Conservation (phyloP, 2,797 vertebrate species). For the Lepilemur septentrionalis region DNA sequence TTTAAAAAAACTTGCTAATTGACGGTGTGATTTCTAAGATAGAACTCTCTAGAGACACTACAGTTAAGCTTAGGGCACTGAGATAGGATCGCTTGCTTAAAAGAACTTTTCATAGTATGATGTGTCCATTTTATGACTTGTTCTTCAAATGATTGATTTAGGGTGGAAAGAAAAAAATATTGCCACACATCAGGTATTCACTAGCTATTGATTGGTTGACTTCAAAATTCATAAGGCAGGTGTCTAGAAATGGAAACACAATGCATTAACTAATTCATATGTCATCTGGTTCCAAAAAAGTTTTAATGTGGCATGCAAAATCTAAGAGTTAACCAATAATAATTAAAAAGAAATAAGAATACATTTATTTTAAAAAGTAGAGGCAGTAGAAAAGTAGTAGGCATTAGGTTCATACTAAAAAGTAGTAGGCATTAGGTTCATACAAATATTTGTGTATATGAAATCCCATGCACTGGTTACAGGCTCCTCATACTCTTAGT, state of each 20-base stretch:
- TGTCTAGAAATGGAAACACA: neutral
- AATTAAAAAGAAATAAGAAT: neutral
- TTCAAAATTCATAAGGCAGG: neutral
- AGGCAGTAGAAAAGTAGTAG: neutral
- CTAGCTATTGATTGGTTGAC: neutral
- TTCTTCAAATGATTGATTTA: neutral
- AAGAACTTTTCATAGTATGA: neutral
- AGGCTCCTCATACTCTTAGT: neutral
- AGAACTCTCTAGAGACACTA: neutral
- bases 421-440: neutral
- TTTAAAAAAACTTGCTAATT: neutral
- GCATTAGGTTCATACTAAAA: neutral
- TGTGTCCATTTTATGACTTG: neutral
- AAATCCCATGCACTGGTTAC: neutral
- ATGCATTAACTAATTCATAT: neutral
- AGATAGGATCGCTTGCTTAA: neutral
- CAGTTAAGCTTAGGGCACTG: neutral
- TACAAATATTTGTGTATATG: neutral
- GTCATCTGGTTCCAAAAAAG: neutral
- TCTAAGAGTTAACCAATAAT: neutral
- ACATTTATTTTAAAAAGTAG: neutral
- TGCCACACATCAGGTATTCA: neutral
- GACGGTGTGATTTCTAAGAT: neutral
- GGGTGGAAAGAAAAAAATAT: neutral
- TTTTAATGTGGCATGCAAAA: neutral